These are phyloP conservation scores for Sciurus niger DNA, from an alignment of 2,113 vertebrate species.

Conservation along the genomic window DNA sequence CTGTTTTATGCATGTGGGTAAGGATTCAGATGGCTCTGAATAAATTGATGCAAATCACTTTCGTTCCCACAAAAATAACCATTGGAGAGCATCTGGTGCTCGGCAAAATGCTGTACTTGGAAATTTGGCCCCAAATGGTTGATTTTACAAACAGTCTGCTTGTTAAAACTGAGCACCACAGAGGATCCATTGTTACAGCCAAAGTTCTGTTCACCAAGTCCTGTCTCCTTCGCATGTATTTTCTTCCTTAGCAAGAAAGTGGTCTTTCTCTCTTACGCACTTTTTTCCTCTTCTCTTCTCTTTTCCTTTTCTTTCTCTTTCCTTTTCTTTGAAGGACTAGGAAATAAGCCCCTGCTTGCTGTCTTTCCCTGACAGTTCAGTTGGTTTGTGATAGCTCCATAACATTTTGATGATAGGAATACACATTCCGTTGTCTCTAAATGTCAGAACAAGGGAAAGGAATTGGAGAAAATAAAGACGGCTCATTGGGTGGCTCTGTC, in stretches of 20 bases:
- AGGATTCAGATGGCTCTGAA: slow-evolving; percentile 58
- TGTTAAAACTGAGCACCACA: not conserved
- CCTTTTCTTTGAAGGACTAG: fast-evolving
- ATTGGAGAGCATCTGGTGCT: slow-evolving; percentile 48
- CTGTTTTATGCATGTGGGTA: not conserved
- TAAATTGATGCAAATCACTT: slow-evolving; percentile 60
- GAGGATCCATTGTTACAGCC: not conserved
- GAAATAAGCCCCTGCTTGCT: not conserved
- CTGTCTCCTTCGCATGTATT: not conserved
- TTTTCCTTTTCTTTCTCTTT: too few relatives aligned
- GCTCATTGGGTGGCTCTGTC: not conserved
- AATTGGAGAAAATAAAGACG: not conserved
- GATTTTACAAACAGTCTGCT: slow-evolving; percentile 20
- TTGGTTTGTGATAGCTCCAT: not conserved
- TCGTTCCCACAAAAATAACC: slow-evolving; percentile 67
- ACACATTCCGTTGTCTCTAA: not conserved
- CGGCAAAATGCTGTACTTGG: not conserved
- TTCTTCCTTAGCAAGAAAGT: not conserved
- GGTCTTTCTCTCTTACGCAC: not conserved
- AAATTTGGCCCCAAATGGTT: slow-evolving; percentile 57
- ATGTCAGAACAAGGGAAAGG: not conserved
- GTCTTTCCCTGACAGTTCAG: not conserved
- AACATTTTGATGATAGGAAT: not conserved
- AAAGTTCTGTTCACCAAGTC: not conserved
- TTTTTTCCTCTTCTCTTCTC: fast-evolving